These are phyloP conservation scores for Crambe crambe DNA, from an alignment of 37 sponge, comb jelly and placozoan species.

Conservation along the genomic window DNA sequence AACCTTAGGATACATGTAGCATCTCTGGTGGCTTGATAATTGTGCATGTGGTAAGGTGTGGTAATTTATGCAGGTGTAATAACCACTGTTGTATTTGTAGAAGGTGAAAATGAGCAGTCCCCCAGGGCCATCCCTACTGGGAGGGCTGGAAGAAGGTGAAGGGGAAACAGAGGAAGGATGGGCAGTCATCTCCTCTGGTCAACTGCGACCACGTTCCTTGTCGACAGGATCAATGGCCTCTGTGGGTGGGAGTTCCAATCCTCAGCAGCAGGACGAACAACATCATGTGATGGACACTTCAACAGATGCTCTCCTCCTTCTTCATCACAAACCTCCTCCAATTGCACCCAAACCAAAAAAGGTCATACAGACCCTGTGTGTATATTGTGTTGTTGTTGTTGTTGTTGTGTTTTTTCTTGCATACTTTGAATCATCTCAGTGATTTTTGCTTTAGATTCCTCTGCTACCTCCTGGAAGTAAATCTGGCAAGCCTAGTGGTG, in stretches of 20 bases:
- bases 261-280: not conserved
- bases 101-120: not conserved
- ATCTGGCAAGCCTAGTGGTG: no score
- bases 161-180: not conserved
- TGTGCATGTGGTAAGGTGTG: no score
- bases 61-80: no score
- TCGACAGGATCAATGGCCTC: constrained; percentile 49
- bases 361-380: constrained; percentile 3
- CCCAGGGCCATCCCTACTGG: not conserved
- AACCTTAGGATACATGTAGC: no score
- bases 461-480: not conserved
- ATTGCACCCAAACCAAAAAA: not conserved
- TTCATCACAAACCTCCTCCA: not conserved
- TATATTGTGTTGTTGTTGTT: not conserved
- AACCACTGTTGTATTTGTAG: constrained; percentile 14
- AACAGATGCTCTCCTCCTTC: constrained; percentile 13
- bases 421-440: no score
- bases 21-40: no score
- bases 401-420: not conserved
- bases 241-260: not conserved
- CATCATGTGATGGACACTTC: not conserved
- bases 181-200: not conserved
- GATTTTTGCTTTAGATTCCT: no score
- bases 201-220: constrained; percentile 14
- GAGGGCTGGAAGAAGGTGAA: not conserved